phyloP scores from a whole-genome alignment of 2,797 vertebrate genomes.

The Anas bahamensis region DNA sequence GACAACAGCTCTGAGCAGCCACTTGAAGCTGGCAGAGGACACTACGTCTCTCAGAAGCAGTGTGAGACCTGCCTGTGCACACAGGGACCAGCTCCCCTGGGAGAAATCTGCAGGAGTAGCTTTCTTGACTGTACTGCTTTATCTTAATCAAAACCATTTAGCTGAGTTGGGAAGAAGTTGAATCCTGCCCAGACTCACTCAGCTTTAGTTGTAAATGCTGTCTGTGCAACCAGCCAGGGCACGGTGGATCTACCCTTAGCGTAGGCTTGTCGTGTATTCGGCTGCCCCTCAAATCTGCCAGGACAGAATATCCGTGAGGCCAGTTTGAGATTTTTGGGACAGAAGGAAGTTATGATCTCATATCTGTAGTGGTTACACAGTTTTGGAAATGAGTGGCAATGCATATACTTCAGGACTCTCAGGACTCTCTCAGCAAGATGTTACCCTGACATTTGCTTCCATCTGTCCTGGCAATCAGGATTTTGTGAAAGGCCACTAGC shows the following conservation, averaged over 20 bases:
- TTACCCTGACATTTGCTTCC: not conserved
- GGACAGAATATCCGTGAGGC: not conserved
- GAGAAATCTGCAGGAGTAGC: not conserved
- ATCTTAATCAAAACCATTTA: not conserved
- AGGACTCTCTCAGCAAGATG: not conserved
- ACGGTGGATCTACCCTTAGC: not conserved
- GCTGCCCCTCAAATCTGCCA: not conserved
- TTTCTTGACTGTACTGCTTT: not conserved
- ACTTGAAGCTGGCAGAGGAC: not conserved
- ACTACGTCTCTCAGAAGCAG: not conserved
- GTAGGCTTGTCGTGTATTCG: not conserved
- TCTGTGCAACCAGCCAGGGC: not conserved
- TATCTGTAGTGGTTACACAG: not conserved
- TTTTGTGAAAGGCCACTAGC: not conserved
- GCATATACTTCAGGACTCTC: not conserved
- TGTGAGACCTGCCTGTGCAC: not conserved
- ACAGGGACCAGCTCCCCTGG: not conserved
- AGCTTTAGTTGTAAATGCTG: not conserved
- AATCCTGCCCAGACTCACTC: not conserved
- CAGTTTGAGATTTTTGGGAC: not conserved
- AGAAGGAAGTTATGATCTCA: not conserved
- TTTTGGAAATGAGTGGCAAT: not conserved
- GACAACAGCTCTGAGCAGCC: not conserved
- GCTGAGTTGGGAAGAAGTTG: not conserved
- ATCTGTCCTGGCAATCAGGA: not conserved